Conservation (phyloP, 2,797 vertebrate genomes). For the Hirundo rustica region DNA sequence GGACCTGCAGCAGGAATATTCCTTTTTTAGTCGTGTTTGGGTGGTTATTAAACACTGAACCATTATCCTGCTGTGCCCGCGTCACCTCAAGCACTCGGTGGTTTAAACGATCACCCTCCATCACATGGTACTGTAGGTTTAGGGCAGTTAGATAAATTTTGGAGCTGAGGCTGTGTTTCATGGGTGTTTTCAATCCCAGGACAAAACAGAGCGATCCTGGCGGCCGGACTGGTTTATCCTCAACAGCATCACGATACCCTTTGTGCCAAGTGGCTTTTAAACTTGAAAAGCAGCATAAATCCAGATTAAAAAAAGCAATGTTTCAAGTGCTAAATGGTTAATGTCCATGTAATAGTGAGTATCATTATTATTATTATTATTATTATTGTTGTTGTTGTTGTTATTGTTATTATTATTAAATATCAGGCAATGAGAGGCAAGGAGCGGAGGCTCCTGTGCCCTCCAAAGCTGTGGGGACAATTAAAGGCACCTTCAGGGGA, state of each 20-base stretch:
- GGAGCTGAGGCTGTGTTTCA: accelerated
- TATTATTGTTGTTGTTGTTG: too few relatives aligned
- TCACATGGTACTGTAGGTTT: accelerated
- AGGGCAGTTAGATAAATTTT: not conserved
- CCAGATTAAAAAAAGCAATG: not conserved
- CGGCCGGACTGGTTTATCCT: not conserved
- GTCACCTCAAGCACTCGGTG: accelerated
- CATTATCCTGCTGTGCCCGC: accelerated
- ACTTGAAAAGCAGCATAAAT: not conserved
- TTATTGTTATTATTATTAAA: not conserved
- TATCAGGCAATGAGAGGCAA: not conserved
- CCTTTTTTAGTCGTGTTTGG: not conserved
- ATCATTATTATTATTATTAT: not conserved
- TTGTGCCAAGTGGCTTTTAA: not conserved
- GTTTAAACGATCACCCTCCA: not conserved
- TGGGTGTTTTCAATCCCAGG: not conserved
- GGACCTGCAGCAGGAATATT: not conserved
- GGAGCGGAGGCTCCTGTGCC: not conserved
- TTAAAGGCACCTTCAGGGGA: not conserved
- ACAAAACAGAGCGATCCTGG: accelerated
- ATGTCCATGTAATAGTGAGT: not conserved
- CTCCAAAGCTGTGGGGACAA: not conserved
- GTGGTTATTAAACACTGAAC: not conserved
- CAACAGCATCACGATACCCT: accelerated
- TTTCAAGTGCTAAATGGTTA: not conserved